Percentiles rank a stretch among this genome's conserved stretches.
These are phyloP conservation scores for Peromyscus polionotus DNA, from an alignment of 2,113 vertebrate species.

Conservation along the genomic window DNA sequence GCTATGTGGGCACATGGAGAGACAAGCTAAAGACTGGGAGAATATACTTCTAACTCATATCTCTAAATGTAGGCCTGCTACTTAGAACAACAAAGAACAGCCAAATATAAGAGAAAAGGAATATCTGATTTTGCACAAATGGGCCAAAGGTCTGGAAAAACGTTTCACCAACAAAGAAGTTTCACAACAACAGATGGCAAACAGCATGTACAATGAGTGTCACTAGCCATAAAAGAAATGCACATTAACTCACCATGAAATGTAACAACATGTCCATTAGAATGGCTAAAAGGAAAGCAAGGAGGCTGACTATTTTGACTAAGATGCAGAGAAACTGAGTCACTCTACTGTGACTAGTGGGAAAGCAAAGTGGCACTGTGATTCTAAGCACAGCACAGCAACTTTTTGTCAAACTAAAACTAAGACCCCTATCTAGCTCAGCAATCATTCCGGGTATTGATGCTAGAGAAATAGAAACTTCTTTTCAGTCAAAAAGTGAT, in stretches of 20 bases:
- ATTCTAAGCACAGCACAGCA: neutral
- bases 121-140: neutral
- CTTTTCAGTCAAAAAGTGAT: neutral
- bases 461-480: neutral
- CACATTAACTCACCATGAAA: slow-evolving; percentile 6
- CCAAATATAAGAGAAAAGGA: neutral
- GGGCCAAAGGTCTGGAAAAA: neutral
- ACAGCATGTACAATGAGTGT: neutral
- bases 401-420: neutral
- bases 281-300: slow-evolving; percentile 7
- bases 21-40: neutral
- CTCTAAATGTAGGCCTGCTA: neutral
- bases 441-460: neutral
- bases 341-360: neutral
- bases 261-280: neutral
- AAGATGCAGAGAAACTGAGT: neutral
- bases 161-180: neutral
- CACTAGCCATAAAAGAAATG: slow-evolving; percentile 16
- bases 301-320: neutral
- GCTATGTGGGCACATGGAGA: neutral
- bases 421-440: neutral
- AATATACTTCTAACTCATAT: slow-evolving; percentile 37
- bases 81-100: slow-evolving; percentile 1
- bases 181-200: neutral
- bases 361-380: neutral